Percentiles rank a stretch among this genome's conserved stretches.
phyloP scores from a whole-genome alignment of 2,797 vertebrate genomes.

The Tangara arthus region DNA sequence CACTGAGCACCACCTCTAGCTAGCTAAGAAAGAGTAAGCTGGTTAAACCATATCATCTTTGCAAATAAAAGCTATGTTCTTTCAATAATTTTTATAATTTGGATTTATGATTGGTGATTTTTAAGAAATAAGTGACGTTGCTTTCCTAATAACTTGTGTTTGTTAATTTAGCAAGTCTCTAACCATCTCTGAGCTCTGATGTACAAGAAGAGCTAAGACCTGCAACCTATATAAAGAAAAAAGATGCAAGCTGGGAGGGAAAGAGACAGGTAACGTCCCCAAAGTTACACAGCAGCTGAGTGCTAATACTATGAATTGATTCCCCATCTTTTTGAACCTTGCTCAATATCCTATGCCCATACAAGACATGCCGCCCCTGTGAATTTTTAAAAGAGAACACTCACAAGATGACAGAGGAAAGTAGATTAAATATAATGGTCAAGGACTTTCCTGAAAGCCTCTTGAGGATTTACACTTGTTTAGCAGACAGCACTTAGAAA shows the following conservation, averaged over 20 bases:
- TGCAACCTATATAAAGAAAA: background rate
- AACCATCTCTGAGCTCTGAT: background rate
- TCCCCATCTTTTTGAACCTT: background rate
- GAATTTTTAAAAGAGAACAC: background rate
- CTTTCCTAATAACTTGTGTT: background rate
- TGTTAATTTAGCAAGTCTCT: background rate
- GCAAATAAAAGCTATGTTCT: background rate
- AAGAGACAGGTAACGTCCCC: background rate
- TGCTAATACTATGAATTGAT: background rate
- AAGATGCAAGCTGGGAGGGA: background rate
- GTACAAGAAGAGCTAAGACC: background rate
- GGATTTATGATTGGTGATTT: background rate
- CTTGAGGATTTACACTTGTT: background rate
- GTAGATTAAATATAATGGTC: background rate
- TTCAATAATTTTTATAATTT: background rate
- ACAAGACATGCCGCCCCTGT: background rate
- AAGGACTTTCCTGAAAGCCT: background rate
- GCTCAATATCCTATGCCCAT: background rate
- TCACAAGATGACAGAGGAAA: background rate
- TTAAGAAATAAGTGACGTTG: background rate
- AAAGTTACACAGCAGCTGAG: background rate
- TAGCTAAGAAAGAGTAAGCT: background rate
- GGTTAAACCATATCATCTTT: background rate
- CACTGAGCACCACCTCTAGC: background rate
- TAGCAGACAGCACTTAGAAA: constrained; percentile 3